Base-by-base conservation (phyloP, 2,888 invertebrate species). In the Dastarcus helophoroides region DNA sequence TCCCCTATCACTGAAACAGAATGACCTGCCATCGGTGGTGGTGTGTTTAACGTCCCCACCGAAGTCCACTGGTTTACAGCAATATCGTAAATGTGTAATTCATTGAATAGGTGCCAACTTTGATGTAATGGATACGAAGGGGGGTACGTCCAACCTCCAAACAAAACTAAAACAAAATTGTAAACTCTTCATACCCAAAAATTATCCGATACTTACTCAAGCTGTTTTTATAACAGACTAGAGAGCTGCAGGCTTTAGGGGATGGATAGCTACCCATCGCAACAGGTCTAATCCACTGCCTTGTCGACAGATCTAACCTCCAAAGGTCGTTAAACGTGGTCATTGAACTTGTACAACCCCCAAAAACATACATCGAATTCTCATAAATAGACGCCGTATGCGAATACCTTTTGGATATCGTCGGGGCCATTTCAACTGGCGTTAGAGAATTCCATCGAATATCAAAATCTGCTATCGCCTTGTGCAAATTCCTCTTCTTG, bases 271-370 rank as follows among this genome's bases (percentile, higher is more conserved):
- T 81, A 3, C 81, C 90, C 62, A 78, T 79, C 3, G 88, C 80
- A 24, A 84, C 61, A 1, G 84, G 83, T 41, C 89, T 68, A 11
- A 82, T 71, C 94, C 94, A 94, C 43, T 76, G 71, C 47, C 89
- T 69, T 26, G 73, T 78, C 1, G 83, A 82, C 37, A 95, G 69
- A 65, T 95, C 89, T 59, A 95, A 77, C 40, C 77, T 71, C 95
- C 95, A 95, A 16, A 97, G 67, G 65, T 97, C 95, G 65, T 97
- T 95, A 53, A 94, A 94, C 8, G 95, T 89, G 11, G 95, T 94
- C 50, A 84, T 83, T 31, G 85, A 81, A 19, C 85, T 83, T 7
- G 94, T 93, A 48, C 93, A 94, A 4, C 95, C 95, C 16, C 95
- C 95, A 69, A 95, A 94, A 26, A 95, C 76, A 54, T 86, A 95